These are phyloP conservation scores for Carcina quercana DNA, from an alignment of 2,888 invertebrate genomes.

Conservation along the genomic window DNA sequence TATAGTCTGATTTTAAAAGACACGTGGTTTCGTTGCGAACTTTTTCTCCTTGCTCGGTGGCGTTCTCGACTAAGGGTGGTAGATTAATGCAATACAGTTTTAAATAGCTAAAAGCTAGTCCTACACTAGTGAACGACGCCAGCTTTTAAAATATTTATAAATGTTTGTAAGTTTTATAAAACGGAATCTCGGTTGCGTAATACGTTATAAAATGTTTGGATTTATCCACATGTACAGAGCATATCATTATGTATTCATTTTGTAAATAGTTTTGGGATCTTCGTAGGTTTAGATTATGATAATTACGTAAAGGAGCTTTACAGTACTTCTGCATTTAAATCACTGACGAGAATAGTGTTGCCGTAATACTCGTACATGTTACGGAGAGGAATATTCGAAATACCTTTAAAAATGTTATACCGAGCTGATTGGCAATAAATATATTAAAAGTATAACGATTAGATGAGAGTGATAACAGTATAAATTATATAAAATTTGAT, in stretches of 20 bases:
- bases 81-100: conserved; percentile 10
- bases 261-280: conserved; percentile 58
- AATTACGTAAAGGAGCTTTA: conserved; percentile 39
- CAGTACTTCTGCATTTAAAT: conserved; percentile 50
- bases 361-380: conserved; percentile 23
- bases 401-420: conserved; percentile 46
- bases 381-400: conserved; percentile 24
- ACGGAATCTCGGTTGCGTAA: conserved; percentile 17
- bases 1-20: conserved; percentile 34
- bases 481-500: conserved; percentile 37
- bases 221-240: conserved; percentile 53
- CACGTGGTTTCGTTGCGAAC: conserved; percentile 20
- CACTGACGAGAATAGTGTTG: conserved; percentile 31
- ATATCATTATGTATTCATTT: conserved; percentile 60
- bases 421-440: conserved; percentile 66
- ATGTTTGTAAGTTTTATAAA: conserved; percentile 14
- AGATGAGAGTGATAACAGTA: conserved; percentile 30
- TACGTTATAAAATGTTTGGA: conserved; percentile 31
- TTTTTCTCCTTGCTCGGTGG: conserved; percentile 11
- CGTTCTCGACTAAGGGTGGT: conserved; percentile 4
- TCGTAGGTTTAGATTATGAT: conserved; percentile 32
- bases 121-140: conserved; percentile 25
- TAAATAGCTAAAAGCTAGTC: conserved; percentile 38
- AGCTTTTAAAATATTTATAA: conserved; percentile 21
- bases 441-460: conserved; percentile 54